These are phyloP conservation scores for Rambutsinella grinnellia DNA, from an alignment of 2,888 invertebrate species.

Conservation along the genomic window DNA sequence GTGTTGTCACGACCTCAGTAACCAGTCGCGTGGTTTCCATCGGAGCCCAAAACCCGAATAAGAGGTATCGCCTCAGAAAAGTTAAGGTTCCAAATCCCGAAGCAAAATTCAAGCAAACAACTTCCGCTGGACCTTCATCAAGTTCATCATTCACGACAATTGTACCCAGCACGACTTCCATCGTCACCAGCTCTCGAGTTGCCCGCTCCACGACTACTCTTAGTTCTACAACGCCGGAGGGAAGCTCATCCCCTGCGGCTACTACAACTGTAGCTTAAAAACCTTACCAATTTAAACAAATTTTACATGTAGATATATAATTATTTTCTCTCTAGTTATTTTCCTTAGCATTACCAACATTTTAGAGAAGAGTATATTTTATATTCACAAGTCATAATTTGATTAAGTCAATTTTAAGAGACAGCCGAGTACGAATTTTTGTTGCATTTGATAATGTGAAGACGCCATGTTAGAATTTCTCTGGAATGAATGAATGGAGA, in stretches of 20 bases:
- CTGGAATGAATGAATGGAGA: too few species aligned
- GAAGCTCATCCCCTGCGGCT: constrained; percentile 45
- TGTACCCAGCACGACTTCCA: constrained; percentile 31
- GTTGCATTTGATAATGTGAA: too few species aligned
- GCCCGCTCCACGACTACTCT: constrained; percentile 42
- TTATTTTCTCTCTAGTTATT: too few species aligned
- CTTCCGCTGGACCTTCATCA: constrained; percentile 10
- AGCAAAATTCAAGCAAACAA: constrained; percentile 12
- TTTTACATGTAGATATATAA: too few species aligned
- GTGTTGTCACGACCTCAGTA: constrained; percentile 47
- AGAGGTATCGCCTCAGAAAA: constrained; percentile 47
- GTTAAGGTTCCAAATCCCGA: constrained; percentile 56
- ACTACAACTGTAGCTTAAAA: constrained; percentile 31
- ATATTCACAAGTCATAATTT: too few species aligned
- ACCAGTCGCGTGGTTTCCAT: constrained; percentile 51
- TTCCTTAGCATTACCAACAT: too few species aligned
- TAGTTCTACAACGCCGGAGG: constrained; percentile 18
- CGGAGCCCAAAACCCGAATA: constrained; percentile 34
- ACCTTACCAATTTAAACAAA: background rate
- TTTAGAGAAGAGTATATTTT: too few species aligned
- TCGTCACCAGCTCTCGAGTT: constrained; percentile 22
- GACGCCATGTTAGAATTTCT: too few species aligned
- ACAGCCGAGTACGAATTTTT: too few species aligned
- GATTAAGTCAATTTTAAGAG: too few species aligned
- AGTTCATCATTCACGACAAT: constrained; percentile 13